Evolutionary conservation across 2,113 vertebrate genomes (phyloP).

Genomic region (Gallinago paraguaiae): DNA sequence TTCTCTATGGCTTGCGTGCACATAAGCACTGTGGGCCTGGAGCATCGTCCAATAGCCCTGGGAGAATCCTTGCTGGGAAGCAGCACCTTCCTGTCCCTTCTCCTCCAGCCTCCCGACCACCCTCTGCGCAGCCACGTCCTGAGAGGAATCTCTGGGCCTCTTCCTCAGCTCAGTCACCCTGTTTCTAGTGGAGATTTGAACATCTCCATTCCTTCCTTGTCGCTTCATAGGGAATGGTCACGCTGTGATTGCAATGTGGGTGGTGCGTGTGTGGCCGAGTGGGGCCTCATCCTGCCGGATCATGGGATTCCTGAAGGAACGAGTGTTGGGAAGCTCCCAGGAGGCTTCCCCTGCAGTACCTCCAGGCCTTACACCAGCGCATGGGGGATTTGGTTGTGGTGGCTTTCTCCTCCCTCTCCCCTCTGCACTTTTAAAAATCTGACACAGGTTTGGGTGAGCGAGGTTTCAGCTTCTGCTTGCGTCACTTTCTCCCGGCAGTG

Average conservation of each 20-base stretch:
- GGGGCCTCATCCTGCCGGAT: fast-evolving
- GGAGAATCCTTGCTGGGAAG: neutral
- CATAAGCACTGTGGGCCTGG: fast-evolving
- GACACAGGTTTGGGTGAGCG: neutral
- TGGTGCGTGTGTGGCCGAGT: fast-evolving
- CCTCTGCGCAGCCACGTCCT: neutral
- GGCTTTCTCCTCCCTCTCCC: neutral
- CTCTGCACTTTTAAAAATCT: neutral
- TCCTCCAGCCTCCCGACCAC: neutral
- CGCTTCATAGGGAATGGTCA: neutral
- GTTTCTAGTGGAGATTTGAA: neutral
- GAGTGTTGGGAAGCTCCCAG: fast-evolving
- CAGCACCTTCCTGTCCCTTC: fast-evolving
- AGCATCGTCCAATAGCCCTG: neutral
- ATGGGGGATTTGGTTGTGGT: fast-evolving
- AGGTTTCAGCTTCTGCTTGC: neutral
- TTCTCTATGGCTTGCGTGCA: fast-evolving
- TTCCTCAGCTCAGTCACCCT: neutral
- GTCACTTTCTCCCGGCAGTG: neutral
- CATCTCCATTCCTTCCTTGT: neutral
- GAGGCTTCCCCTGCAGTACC: neutral
- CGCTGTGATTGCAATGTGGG: neutral
- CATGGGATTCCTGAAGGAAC: neutral
- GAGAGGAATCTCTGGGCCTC: neutral
- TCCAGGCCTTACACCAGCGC: fast-evolving